These are phyloP conservation scores for Planococcus citri DNA, from an alignment of 1,140 invertebrate genomes.

Conservation along the genomic window DNA sequence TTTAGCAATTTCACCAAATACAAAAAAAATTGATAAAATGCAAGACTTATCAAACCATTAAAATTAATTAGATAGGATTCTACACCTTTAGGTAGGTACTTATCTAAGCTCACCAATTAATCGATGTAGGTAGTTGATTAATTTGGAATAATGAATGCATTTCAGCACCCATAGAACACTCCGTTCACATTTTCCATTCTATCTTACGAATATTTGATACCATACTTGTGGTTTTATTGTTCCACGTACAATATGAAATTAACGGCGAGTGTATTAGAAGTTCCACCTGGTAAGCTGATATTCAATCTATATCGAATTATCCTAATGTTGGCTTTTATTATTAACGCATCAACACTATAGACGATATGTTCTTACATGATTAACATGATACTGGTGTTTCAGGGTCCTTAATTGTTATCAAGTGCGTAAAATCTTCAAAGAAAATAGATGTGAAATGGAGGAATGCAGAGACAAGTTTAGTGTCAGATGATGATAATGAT, in stretches of 20 bases:
- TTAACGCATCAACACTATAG: background rate
- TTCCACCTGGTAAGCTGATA: background rate
- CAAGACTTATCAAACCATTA: too few relatives aligned
- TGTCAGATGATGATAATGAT: background rate
- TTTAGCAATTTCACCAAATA: too few relatives aligned
- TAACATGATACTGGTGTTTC: background rate
- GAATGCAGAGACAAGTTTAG: background rate
- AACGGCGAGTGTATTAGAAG: background rate
- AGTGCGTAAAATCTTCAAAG: background rate
- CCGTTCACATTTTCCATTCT: too few relatives aligned
- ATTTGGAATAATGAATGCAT: too few relatives aligned
- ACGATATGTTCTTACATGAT: background rate
- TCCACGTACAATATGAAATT: background rate
- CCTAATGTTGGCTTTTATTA: background rate
- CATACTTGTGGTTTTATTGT: too few relatives aligned
- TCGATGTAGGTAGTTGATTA: too few relatives aligned
- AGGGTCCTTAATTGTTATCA: background rate
- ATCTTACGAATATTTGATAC: too few relatives aligned
- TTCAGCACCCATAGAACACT: too few relatives aligned
- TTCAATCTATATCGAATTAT: background rate
- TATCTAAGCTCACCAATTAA: too few relatives aligned
- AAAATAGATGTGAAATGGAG: slow-evolving; percentile 16
- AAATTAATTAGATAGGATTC: too few relatives aligned
- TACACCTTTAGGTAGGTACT: too few relatives aligned
- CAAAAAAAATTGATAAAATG: too few relatives aligned